These are phyloP conservation scores for Catamblyrhynchus diadema DNA, from an alignment of 2,797 vertebrate genomes.

Conservation along the genomic window DNA sequence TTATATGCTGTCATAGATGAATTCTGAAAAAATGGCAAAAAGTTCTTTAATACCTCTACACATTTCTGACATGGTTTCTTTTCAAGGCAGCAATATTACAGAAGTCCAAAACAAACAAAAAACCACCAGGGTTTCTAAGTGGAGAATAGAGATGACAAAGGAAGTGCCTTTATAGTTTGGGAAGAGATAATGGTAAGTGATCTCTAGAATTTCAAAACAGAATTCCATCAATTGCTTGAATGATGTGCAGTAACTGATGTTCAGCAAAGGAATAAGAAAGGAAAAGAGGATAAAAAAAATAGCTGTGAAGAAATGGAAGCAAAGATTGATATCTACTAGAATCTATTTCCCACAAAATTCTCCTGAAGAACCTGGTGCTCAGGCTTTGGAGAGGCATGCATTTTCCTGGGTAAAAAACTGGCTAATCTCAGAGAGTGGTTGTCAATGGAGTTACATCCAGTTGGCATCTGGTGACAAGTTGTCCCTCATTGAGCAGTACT, in stretches of 20 bases:
- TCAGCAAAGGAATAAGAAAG: too few species aligned
- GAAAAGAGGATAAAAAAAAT: too few species aligned
- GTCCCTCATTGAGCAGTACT: too few species aligned
- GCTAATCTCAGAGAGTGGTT: neutral
- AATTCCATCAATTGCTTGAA: neutral
- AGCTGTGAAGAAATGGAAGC: neutral
- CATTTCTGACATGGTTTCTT: neutral
- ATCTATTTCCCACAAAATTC: neutral
- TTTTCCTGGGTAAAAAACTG: neutral
- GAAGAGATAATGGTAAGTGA: neutral
- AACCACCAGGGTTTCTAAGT: neutral
- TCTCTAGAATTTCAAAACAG: neutral
- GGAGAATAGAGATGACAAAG: neutral
- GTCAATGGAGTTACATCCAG: too few species aligned
- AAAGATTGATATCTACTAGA: neutral
- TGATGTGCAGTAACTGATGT: neutral
- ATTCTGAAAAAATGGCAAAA: neutral
- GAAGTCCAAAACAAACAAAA: neutral
- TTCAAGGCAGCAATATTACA: neutral
- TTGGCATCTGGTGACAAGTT: neutral
- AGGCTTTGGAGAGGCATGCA: neutral
- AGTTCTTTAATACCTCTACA: neutral
- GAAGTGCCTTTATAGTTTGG: neutral
- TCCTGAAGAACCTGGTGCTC: neutral
- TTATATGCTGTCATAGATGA: neutral